A percentile compares a stretch with the other conserved stretches of the same genome.
phyloP scores from a whole-genome alignment of 2,797 vertebrate species.

The Gymnopithys bicolor region DNA sequence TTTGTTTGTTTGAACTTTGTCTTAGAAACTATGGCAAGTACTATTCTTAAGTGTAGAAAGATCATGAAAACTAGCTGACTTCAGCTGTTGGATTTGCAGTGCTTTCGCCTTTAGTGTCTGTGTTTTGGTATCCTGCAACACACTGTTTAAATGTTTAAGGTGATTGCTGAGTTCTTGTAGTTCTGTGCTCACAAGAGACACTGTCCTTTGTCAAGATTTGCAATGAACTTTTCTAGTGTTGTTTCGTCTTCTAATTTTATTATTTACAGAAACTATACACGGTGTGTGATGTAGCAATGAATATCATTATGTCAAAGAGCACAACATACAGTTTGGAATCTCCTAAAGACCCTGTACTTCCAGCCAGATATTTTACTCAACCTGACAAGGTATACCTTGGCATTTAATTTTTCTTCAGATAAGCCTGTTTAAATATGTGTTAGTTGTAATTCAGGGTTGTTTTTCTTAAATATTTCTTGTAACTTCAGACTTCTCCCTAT shows the following conservation, averaged over 20 bases:
- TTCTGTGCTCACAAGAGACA: neutral
- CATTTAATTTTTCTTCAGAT: neutral
- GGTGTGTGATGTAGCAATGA: constrained; percentile 98
- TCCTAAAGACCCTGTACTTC: constrained; percentile 96
- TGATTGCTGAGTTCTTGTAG: neutral
- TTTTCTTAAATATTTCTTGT: neutral
- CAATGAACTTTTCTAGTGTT: neutral
- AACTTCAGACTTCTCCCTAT: neutral
- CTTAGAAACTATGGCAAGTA: neutral
- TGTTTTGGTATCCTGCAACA: neutral
- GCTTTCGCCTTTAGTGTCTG: neutral
- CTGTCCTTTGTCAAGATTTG: neutral
- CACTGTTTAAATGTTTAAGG: neutral
- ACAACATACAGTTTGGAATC: constrained; percentile 99
- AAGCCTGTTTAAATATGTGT: neutral
- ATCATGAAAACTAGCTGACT: neutral
- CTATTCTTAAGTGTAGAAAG: neutral
- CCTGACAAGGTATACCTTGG: constrained; percentile 90
- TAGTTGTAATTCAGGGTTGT: neutral
- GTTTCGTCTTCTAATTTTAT: neutral
- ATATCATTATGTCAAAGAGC: constrained; percentile 98
- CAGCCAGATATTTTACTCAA: constrained; percentile 94
- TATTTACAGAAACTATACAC: constrained; percentile 93
- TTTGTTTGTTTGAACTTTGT: neutral
- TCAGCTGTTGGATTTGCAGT: neutral